Percentiles rank a stretch among this genome's conserved stretches.
Conservation (phyloP, 2,888 invertebrate genomes). For the Elegia similella region DNA sequence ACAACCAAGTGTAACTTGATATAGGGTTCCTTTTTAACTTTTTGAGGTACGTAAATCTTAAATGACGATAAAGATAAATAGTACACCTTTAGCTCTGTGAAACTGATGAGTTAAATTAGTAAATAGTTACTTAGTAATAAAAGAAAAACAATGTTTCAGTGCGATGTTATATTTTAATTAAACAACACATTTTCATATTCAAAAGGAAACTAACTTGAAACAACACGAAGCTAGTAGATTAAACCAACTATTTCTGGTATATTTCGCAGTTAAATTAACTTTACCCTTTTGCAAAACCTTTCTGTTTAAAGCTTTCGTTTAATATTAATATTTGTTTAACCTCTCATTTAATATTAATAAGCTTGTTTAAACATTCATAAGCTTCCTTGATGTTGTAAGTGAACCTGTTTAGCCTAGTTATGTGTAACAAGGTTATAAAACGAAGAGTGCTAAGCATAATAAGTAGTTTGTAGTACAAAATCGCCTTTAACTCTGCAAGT, state of each 20-base stretch:
- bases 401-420: not conserved
- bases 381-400: not conserved
- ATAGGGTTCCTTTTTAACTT: too few species aligned
- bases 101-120: too few species aligned
- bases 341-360: not conserved
- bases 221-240: constrained; percentile 1
- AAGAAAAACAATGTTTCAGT: too few species aligned
- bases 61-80: too few species aligned
- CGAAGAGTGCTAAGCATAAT: not conserved
- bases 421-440: not conserved
- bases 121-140: too few species aligned
- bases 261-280: not conserved
- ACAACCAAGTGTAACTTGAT: too few species aligned
- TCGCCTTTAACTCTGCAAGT: too few species aligned
- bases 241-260: not conserved
- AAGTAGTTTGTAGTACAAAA: not conserved
- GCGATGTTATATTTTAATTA: not conserved
- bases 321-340: constrained; percentile 4
- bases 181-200: constrained; percentile 3
- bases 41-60: too few species aligned
- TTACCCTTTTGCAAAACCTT: constrained; percentile 2
- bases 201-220: constrained; percentile 5
- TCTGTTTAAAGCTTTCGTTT: not conserved
- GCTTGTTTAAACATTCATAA: not conserved
- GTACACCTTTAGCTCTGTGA: too few species aligned